Percentiles rank a stretch among this genome's conserved stretches.
Conservation (phyloP, 2,113 vertebrate genomes). For the Sprattus sprattus region DNA sequence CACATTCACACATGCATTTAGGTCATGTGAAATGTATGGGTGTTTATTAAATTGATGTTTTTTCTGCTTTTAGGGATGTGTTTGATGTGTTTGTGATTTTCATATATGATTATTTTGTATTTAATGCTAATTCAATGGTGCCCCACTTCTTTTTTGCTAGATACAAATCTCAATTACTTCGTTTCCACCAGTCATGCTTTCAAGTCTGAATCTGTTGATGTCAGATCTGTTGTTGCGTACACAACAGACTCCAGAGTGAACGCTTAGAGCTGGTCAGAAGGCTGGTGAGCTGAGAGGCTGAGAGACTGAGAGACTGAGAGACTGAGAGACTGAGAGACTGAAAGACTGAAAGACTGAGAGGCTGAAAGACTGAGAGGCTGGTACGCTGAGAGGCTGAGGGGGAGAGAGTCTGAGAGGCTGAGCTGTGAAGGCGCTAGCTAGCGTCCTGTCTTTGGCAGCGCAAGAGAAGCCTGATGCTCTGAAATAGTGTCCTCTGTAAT, state of each 20-base stretch:
- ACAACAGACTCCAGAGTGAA: too few species aligned
- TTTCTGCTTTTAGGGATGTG: neutral
- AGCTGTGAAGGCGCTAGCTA: neutral
- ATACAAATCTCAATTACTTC: neutral
- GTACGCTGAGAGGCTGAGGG: neutral
- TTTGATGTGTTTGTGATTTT: neutral
- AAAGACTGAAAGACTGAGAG: too few species aligned
- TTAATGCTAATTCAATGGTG: neutral
- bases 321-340: too few species aligned
- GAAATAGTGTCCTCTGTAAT: neutral
- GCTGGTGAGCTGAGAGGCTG: too few species aligned
- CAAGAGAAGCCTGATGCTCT: neutral
- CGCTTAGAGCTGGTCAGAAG: too few species aligned
- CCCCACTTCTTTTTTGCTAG: neutral
- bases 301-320: too few species aligned
- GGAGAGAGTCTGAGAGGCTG: too few species aligned
- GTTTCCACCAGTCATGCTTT: too few species aligned
- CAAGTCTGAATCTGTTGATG: too few species aligned
- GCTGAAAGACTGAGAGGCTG: too few species aligned
- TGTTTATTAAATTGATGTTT: neutral
- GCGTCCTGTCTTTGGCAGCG: neutral
- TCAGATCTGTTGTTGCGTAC: too few species aligned
- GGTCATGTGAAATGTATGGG: neutral
- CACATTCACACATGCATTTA: too few species aligned
- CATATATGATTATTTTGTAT: neutral